These are phyloP conservation scores for Scaptodrosophila lebanonensis DNA, from an alignment of 1,140 invertebrate species.

Conservation along the genomic window DNA sequence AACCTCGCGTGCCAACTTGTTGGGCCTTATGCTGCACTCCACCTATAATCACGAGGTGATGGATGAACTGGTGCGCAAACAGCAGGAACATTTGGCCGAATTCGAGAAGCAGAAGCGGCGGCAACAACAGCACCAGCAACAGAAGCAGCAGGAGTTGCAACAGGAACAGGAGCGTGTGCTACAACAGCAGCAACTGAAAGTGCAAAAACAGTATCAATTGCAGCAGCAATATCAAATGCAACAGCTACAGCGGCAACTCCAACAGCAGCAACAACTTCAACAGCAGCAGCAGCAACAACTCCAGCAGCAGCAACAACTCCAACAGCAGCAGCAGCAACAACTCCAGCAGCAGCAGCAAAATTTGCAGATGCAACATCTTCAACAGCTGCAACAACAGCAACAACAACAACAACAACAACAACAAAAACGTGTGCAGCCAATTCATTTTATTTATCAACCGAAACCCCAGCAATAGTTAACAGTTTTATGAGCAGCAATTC, in stretches of 20 bases:
- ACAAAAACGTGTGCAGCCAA: too few species aligned
- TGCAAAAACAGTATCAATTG: conserved; percentile 5
- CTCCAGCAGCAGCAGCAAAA: background rate
- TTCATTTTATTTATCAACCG: too few species aligned
- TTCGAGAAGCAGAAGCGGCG: conserved; percentile 56
- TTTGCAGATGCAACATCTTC: background rate
- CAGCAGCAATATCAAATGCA: conserved; percentile 5
- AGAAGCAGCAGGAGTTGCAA: conserved; percentile 20
- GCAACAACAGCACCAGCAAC: conserved; percentile 17
- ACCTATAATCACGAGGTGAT: conserved; percentile 96
- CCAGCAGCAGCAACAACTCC: background rate
- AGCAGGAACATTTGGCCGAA: conserved; percentile 60
- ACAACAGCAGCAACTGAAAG: conserved; percentile 6
- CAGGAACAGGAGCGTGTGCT: conserved; percentile 12
- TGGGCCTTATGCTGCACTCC: conserved; percentile 95
- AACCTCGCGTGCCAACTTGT: conserved; percentile 91
- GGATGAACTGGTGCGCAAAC: conserved; percentile 79
- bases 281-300: background rate
- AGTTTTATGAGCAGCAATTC: background rate
- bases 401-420: conserved; percentile 3
- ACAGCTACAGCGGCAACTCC: conserved; percentile 2
- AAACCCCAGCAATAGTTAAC: background rate
- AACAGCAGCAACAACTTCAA: conserved; percentile 2
- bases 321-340: background rate
- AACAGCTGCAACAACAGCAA: background rate